Conservation (phyloP, 1,140 invertebrate genomes). For the Apis florea region DNA sequence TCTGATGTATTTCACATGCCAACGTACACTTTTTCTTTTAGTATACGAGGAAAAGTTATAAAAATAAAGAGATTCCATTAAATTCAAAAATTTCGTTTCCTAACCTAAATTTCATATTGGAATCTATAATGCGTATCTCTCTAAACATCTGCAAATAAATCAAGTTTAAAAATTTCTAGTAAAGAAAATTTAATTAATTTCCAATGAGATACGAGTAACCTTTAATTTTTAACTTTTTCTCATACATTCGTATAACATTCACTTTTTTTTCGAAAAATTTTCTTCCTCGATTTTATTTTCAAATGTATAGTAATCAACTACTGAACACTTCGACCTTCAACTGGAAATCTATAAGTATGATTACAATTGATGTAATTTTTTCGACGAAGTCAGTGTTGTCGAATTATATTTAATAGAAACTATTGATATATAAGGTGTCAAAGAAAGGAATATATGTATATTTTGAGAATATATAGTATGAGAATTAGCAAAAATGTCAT, state of each 20-base stretch:
- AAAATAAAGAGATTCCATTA: neutral
- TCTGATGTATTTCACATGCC: slow-evolving; percentile 1
- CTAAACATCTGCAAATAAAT: no score
- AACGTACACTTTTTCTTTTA: neutral
- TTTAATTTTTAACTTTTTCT: slow-evolving; percentile 4
- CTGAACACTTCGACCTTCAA: slow-evolving; percentile 12
- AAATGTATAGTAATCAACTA: neutral
- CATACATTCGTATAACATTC: neutral
- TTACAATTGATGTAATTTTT: neutral
- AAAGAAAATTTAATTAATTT: no score
- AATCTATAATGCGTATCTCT: no score
- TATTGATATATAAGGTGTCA: slow-evolving; percentile 3
- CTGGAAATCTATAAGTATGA: neutral
- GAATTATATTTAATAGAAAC: slow-evolving; percentile 7
- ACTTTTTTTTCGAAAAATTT: neutral
- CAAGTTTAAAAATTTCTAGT: no score
- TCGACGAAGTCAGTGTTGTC: neutral
- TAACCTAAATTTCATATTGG: no score
- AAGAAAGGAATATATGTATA: neutral
- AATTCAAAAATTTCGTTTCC: neutral
- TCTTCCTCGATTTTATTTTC: neutral
- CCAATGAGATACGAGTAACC: neutral
- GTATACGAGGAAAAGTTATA: neutral
- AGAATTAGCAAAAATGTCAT: neutral
- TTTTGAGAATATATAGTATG: no score